These are phyloP conservation scores for Pygoscelis adeliae DNA, from an alignment of 2,113 vertebrate genomes.

Conservation along the genomic window DNA sequence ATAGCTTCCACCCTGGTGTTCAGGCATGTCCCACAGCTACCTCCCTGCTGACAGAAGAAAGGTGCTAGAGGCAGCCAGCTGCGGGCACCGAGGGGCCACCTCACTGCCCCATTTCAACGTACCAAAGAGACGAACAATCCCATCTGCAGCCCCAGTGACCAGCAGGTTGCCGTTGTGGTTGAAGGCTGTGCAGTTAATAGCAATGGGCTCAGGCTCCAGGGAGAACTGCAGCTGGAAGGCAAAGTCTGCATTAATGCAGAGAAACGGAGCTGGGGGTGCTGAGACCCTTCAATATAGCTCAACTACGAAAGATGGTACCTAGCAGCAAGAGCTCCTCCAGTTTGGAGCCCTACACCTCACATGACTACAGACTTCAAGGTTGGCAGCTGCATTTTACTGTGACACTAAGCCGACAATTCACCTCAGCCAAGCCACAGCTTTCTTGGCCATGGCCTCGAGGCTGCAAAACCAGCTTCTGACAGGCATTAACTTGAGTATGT, in stretches of 20 bases:
- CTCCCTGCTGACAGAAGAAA: background rate
- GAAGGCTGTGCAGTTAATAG: constrained; percentile 94
- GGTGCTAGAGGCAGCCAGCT: background rate
- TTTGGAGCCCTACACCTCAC: background rate
- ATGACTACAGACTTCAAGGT: background rate
- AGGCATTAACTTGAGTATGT: background rate
- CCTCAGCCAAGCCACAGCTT: background rate
- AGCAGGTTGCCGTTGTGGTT: constrained; percentile 97
- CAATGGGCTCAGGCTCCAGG: constrained; percentile 90
- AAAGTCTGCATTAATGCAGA: background rate
- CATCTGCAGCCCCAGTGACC: constrained; percentile 94
- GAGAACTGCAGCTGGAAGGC: constrained; percentile 88
- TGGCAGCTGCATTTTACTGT: background rate
- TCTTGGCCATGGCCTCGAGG: background rate
- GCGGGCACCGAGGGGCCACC: background rate
- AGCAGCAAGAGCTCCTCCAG: background rate
- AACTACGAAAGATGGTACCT: accelerated
- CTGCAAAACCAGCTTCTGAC: background rate
- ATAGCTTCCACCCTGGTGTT: background rate
- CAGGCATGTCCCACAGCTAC: background rate
- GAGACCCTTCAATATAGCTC: too few species aligned
- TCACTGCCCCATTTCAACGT: background rate
- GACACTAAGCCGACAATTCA: background rate
- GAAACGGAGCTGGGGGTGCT: background rate
- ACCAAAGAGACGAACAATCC: constrained; percentile 94